Base-by-base conservation (phyloP, 2,797 vertebrate genomes). In the Etheostoma perlongum region DNA sequence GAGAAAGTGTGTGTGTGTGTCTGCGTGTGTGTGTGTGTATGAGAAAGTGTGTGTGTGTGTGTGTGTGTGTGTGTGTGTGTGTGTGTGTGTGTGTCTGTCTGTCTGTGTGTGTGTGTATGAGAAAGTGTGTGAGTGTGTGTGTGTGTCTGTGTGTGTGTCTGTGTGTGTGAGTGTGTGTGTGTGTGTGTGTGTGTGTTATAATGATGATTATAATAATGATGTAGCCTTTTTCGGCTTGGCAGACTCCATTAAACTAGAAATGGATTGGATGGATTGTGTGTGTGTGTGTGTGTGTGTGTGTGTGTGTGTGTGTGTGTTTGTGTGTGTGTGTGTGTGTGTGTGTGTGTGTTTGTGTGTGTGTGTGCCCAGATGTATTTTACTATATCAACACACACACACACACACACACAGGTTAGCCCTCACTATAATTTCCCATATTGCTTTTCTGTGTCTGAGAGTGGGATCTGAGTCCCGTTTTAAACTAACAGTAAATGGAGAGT, bases 391-490 rank as follows among this genome's bases (percentile, higher is more conserved):
- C 46, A 66, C 14, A 47, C 21, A 23, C 21, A 23, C 21, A 23
- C 21, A 23, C 21, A 23, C 21, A 23, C 21, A 23, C 21, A 23
- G 47, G 10, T 70, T 11, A 2, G 52, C 61, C 49, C 40, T 8
- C 0, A 2, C 36, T 73, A n/a, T 53, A 60, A 67, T 66, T 74
- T 65, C 62, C 58, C 67, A 67, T 36, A 81, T 58, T 72, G 67
- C 67, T 61, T 62, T 63, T 63, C 78, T 81, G 19, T 67, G 21
- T 19, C 19, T 36, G 33, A 9, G 33, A 33, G 30, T 33, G 30
- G 6, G 30, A 33, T 33, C 1, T 33, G 33, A 33, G 8, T 8
- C 33, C 33, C 8, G 2, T 33, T 33, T 33, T 1, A 9, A 33
- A 33, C 33, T 2, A 33, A 33, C 8, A 9, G 33, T 2, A 36